phyloP scores from a whole-genome alignment of 2,797 vertebrate genomes.

The Dendrocincla fuliginosa region DNA sequence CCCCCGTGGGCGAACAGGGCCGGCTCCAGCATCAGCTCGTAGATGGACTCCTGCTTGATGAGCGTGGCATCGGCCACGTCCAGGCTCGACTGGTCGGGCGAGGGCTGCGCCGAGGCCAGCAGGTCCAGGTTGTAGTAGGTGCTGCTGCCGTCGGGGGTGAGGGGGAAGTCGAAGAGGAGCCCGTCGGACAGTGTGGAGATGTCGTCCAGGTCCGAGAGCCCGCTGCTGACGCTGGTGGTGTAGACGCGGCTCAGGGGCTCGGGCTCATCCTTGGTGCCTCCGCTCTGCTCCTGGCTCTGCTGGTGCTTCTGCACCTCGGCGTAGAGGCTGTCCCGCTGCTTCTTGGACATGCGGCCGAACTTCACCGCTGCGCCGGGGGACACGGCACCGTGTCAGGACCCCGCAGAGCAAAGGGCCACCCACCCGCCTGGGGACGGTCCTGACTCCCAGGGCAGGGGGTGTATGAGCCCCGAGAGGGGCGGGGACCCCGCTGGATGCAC shows the following conservation, averaged over 20 bases:
- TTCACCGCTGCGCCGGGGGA: slow-evolving; percentile 82
- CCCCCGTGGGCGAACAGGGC: slow-evolving; percentile 75
- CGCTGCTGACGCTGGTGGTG: slow-evolving; percentile 83
- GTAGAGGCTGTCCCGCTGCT: slow-evolving; percentile 91
- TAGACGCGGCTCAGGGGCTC: slow-evolving; percentile 77
- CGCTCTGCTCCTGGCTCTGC: slow-evolving; percentile 82
- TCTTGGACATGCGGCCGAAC: slow-evolving; percentile 94
- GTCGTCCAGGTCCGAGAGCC: slow-evolving; percentile 86
- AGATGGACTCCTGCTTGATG: slow-evolving; percentile 85
- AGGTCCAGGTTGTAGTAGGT: slow-evolving; percentile 87
- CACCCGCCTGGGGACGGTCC: neutral
- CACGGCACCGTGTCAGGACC: neutral
- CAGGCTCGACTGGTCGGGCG: slow-evolving; percentile 83
- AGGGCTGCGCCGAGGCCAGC: slow-evolving; percentile 85
- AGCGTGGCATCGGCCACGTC: slow-evolving; percentile 80
- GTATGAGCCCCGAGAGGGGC: rapidly evolving
- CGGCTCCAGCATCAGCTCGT: slow-evolving; percentile 85
- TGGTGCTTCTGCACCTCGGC: slow-evolving; percentile 94
- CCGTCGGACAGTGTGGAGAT: slow-evolving; percentile 84
- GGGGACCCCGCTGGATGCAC: rapidly evolving
- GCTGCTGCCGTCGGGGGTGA: slow-evolving; percentile 83
- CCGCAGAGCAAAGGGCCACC: rapidly evolving
- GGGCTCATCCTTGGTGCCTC: slow-evolving; percentile 34
- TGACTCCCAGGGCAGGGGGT: neutral
- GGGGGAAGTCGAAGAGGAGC: slow-evolving; percentile 88